A percentile compares a stretch with the other conserved stretches of the same genome.
These are phyloP conservation scores for Plagodis pulveraria DNA, from an alignment of 2,888 invertebrate genomes.

Conservation along the genomic window DNA sequence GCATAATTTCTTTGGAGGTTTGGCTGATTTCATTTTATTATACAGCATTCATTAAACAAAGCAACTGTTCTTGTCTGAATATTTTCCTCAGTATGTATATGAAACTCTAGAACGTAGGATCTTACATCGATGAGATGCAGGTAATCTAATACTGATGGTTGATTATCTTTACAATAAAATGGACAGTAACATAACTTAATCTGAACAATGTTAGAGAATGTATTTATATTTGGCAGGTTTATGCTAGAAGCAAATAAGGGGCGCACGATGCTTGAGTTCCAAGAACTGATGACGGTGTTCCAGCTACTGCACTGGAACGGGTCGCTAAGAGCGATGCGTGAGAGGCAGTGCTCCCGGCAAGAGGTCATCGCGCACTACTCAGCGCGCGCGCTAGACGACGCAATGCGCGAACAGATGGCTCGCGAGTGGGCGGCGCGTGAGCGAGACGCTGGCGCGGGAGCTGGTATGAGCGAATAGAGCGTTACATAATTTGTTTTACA, in stretches of 20 bases:
- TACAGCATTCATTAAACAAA: too few relatives aligned
- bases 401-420: constrained; percentile 98
- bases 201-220: too few relatives aligned
- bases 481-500: too few relatives aligned
- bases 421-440: constrained; percentile 95
- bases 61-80: too few relatives aligned
- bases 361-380: constrained; percentile 96
- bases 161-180: too few relatives aligned
- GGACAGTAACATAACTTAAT: too few relatives aligned
- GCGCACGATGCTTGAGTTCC: constrained; percentile 97
- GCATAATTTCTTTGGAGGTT: too few relatives aligned
- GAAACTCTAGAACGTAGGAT: too few relatives aligned
- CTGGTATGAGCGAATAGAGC: constrained; percentile 59
- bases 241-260: constrained; percentile 94
- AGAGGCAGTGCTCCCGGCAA: constrained; percentile 96
- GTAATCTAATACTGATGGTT: too few relatives aligned
- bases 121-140: too few relatives aligned
- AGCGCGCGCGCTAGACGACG: constrained; percentile 95
- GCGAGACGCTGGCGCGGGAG: constrained; percentile 48
- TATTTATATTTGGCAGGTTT: constrained; percentile 75
- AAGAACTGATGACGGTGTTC: constrained; percentile 98
- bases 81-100: too few relatives aligned
- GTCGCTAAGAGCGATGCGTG: constrained; percentile 97
- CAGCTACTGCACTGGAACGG: constrained; percentile 98
- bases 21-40: too few relatives aligned